These are phyloP conservation scores for Odontocerum albicorne DNA, from an alignment of 2,888 invertebrate genomes.

Conservation along the genomic window DNA sequence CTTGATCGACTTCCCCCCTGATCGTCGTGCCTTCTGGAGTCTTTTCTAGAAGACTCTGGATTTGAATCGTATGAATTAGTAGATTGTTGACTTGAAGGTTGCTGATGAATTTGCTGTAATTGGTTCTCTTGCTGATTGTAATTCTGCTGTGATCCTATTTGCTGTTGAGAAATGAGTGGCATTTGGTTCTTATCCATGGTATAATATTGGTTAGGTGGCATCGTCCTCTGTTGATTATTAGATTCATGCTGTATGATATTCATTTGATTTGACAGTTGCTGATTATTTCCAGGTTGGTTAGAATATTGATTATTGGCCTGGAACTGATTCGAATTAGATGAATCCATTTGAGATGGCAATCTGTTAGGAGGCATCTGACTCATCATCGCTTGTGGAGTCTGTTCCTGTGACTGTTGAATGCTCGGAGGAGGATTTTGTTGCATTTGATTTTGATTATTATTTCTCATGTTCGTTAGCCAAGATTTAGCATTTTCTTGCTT, in stretches of 20 bases:
- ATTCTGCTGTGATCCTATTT: neutral
- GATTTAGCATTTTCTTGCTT: slow-evolving; percentile 9
- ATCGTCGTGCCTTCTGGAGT: slow-evolving; percentile 19
- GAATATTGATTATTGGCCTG: slow-evolving; percentile 4
- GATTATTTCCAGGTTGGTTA: slow-evolving; percentile 1
- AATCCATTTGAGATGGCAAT: neutral
- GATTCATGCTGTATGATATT: slow-evolving; percentile 3
- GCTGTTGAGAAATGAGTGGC: neutral
- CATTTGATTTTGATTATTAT: slow-evolving; percentile 5
- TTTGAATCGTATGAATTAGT: neutral
- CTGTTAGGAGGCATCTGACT: slow-evolving; percentile 8
- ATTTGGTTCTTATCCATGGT: slow-evolving; percentile 1
- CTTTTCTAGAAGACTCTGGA: slow-evolving; percentile 9
- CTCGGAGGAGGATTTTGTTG: slow-evolving; percentile 1
- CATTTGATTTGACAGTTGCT: slow-evolving; percentile 1
- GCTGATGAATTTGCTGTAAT: slow-evolving; percentile 6
- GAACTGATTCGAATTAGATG: slow-evolving; percentile 10
- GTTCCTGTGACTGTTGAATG: neutral
- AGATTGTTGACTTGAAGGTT: neutral
- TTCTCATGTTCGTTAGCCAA: neutral
- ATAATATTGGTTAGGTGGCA: neutral
- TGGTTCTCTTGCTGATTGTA: slow-evolving; percentile 3
- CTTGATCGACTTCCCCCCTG: slow-evolving; percentile 16
- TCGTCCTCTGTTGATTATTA: slow-evolving; percentile 5
- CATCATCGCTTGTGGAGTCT: neutral